Percentiles rank a stretch among this genome's conserved stretches.
Conservation (phyloP, 2,888 invertebrate genomes). For the Meiosimyza decipiens region DNA sequence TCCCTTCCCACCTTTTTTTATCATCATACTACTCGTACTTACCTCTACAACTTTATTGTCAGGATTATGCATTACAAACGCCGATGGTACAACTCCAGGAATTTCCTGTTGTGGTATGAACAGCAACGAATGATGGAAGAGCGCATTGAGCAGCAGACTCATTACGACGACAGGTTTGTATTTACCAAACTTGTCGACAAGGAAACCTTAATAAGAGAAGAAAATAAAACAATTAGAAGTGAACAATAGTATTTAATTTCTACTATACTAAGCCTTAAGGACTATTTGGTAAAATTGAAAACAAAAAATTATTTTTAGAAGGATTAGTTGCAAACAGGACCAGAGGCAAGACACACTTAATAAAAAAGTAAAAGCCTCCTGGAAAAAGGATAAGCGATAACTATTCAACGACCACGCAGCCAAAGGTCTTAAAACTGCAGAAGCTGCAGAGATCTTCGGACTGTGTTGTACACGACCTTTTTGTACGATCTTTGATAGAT, state of each 20-base stretch:
- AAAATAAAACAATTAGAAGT: conserved; percentile 16
- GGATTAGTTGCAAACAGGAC: background rate
- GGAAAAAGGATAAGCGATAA: no score
- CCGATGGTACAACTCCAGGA: conserved; percentile 79
- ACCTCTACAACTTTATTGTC: conserved; percentile 78
- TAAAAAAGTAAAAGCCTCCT: no score
- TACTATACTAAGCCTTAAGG: background rate
- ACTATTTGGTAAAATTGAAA: conserved; percentile 2
- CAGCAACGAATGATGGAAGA: conserved; percentile 82
- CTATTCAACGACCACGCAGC: no score
- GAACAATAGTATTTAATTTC: background rate
- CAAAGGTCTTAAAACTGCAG: no score
- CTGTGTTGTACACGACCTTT: no score
- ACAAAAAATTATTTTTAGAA: background rate
- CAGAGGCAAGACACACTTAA: no score
- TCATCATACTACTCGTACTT: conserved; percentile 48
- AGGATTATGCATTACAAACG: conserved; percentile 81
- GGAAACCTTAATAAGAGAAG: conserved; percentile 72
- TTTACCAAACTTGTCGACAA: conserved; percentile 88
- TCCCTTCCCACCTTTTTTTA: no score
- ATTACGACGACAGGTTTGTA: conserved; percentile 86
- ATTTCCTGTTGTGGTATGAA: conserved; percentile 84
- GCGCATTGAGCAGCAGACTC: conserved; percentile 80
- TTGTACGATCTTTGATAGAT: no score
- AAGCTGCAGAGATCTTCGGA: no score